phyloP scores from a whole-genome alignment of 2,888 invertebrate species.

The Pammene fasciana region DNA sequence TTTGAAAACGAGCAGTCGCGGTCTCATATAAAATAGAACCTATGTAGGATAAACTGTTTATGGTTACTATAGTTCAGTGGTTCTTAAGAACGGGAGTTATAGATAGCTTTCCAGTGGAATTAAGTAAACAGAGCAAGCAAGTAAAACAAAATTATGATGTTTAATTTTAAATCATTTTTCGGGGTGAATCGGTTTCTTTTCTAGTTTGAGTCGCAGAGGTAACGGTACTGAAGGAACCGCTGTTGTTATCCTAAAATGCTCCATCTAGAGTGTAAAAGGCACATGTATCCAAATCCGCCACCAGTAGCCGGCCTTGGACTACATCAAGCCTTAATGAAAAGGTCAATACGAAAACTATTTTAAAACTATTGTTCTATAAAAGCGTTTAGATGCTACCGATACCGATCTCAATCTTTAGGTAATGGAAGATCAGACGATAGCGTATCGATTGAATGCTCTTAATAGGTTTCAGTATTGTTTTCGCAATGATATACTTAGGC shows the following conservation, averaged over 20 bases:
- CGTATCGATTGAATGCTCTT: constrained; percentile 30
- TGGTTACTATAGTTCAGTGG: too few species aligned
- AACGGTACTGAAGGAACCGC: too few species aligned
- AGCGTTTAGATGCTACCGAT: constrained; percentile 35
- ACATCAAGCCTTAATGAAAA: constrained; percentile 74
- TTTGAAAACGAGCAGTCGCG: too few species aligned
- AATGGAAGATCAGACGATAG: constrained; percentile 32
- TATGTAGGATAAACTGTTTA: too few species aligned
- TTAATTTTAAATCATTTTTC: too few species aligned
- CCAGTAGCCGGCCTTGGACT: constrained; percentile 75
- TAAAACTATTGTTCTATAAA: constrained; percentile 46
- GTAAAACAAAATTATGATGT: too few species aligned
- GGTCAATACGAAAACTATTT: constrained; percentile 74
- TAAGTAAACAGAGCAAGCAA: too few species aligned
- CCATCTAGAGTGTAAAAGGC: not conserved
- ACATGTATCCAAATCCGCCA: constrained; percentile 67
- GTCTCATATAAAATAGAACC: too few species aligned
- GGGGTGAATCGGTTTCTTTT: too few species aligned
- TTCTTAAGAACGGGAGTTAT: too few species aligned
- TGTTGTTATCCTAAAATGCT: not conserved
- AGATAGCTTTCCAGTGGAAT: too few species aligned
- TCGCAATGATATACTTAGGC: constrained; percentile 26
- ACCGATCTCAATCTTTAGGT: constrained; percentile 23
- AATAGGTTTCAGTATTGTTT: constrained; percentile 20
- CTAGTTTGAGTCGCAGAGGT: too few species aligned